Evolutionary conservation across 92 coral and sea anemone genomes (phyloP).

Genomic region (Parazoanthus darwini): DNA sequence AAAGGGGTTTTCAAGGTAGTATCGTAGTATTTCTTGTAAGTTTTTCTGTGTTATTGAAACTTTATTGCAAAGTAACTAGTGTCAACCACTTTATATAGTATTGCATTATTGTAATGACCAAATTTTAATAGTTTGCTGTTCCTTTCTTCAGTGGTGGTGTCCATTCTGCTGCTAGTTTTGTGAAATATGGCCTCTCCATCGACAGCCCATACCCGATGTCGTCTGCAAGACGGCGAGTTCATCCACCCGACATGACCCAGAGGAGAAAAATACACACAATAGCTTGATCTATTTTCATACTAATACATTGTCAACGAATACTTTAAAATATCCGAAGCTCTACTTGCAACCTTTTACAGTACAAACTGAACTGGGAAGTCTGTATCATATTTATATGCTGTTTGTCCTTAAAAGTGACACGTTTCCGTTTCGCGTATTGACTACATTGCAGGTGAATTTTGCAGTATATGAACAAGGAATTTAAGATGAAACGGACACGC

Average conservation of each 20-base stretch:
- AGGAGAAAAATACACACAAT: slow-evolving; percentile 18
- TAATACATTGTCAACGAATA: neutral
- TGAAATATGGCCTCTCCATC: slow-evolving; percentile 86
- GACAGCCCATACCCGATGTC: slow-evolving; percentile 82
- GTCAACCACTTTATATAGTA: too few species aligned
- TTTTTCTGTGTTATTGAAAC: too few species aligned
- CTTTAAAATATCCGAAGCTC: neutral
- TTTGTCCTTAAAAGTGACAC: neutral
- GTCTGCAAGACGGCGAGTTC: neutral
- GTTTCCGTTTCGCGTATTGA: too few species aligned
- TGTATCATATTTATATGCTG: too few species aligned
- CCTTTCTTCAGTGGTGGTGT: slow-evolving; percentile 73
- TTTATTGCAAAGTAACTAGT: too few species aligned
- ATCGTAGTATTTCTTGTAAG: too few species aligned
- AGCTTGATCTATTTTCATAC: slow-evolving; percentile 19
- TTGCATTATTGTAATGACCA: neutral
- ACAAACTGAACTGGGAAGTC: too few species aligned
- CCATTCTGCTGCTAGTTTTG: slow-evolving; percentile 90
- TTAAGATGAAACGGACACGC: neutral
- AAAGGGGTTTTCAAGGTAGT: too few species aligned
- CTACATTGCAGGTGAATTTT: too few species aligned
- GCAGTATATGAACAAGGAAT: neutral
- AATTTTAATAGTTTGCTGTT: neutral
- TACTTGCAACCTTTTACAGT: neutral
- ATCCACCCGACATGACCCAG: neutral